Conservation (phyloP, 2,113 vertebrate species). For the Herpailurus yagouaroundi region DNA sequence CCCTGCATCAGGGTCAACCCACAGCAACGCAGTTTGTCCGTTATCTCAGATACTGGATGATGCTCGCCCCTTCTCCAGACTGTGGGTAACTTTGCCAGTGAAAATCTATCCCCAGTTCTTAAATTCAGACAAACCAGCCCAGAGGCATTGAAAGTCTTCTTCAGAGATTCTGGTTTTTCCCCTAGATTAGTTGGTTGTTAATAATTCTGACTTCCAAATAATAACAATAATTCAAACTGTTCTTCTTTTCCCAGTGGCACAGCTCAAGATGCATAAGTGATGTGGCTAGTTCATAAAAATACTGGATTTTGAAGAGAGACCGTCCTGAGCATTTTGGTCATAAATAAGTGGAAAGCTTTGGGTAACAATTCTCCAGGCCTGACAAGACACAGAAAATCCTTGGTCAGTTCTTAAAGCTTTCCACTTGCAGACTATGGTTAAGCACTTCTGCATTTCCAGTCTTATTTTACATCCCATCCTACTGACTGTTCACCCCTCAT, state of each 20-base stretch:
- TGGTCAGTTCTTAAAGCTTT: neutral
- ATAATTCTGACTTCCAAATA: conserved; percentile 16
- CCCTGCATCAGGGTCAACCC: neutral
- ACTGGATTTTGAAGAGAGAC: neutral
- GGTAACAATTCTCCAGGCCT: neutral
- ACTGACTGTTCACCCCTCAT: neutral
- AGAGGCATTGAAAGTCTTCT: neutral
- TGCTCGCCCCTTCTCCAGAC: neutral
- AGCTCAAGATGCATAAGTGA: neutral
- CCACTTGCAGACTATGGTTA: neutral
- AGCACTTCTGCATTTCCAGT: neutral
- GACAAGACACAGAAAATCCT: neutral
- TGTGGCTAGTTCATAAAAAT: neutral
- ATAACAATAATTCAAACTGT: neutral
- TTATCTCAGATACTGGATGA: neutral
- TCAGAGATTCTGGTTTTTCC: conserved; percentile 33
- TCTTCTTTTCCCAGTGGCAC: neutral
- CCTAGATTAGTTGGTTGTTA: neutral
- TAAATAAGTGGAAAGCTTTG: neutral
- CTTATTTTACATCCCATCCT: neutral
- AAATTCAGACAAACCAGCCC: neutral
- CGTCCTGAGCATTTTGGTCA: neutral
- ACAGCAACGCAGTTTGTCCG: neutral
- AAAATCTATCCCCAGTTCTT: neutral
- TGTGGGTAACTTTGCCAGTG: neutral